Base-by-base conservation (phyloP, 2,888 invertebrate species). In the Ectemnius continuus region DNA sequence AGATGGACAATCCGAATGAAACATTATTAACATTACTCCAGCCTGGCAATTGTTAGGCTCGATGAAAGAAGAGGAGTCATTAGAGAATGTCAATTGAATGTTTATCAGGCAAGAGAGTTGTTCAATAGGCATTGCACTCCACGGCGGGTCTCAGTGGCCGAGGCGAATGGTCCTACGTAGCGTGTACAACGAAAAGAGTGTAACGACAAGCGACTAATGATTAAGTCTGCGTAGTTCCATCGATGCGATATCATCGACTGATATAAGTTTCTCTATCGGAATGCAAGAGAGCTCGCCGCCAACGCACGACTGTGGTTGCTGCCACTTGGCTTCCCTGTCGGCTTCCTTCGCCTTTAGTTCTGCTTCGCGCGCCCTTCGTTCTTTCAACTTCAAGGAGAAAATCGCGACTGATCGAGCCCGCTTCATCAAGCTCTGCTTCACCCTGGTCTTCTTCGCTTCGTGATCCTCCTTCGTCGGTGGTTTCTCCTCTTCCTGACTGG, bases 231-330 rank as follows among this genome's bases (percentile, higher is more conserved):
- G 87, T 76, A 85, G 79, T 66, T 90, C 91, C 90, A 91, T 90
- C 20, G 90, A 88, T 61, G 91, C 91, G 60, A 92, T 91, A 80
- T 92, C 92, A 70, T 92, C 92, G 69, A 92, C 92, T 60, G 92
- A 91, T 85, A 92, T 92, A 86, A 94, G 92, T 91, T 93, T 96
- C 88, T 97, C 97, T 86, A 97, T 96, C 46, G 97, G 97, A 86
- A 97, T 96, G 68, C 96, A 94, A 1, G 96, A 95, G 57, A 97
- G 91, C 89, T 97, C 97, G 8, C 97, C 97, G 6, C 96, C 96
- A n/a, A 94, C 92, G 90, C 94, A 94, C 8, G 94, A 94, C 0
- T 95, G 94, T 4, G 95, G 92, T 87, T 82, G 92, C 76, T 86
- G 90, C 88, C 85, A 91, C 91, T 94, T 94, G 20, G 92, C 92